phyloP scores from a whole-genome alignment of 2,888 invertebrate genomes.

The Hemaris fuciformis region DNA sequence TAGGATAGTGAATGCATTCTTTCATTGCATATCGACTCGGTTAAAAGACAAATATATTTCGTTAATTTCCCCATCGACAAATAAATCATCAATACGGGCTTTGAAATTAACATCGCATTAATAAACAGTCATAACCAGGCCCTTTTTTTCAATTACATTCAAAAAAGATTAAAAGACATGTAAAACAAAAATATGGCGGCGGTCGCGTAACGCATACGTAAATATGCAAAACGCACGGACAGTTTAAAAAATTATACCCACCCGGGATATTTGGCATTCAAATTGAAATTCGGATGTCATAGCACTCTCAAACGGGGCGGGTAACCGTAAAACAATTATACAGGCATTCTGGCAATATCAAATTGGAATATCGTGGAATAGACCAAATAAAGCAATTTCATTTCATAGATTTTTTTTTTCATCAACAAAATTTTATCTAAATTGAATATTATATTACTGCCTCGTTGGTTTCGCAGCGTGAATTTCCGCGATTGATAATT shows the following conservation, averaged over 20 bases:
- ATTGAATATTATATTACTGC: no score
- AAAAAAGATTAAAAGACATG: background rate
- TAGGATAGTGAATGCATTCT: no score
- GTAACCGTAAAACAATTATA: slow-evolving; percentile 53
- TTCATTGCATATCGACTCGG: no score
- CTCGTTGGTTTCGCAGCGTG: no score
- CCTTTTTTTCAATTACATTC: background rate
- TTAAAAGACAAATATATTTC: no score
- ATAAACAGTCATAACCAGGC: background rate
- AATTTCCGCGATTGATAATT: no score
- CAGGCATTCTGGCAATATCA: slow-evolving; percentile 37
- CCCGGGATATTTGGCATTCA: slow-evolving; percentile 33
- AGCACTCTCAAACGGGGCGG: slow-evolving; percentile 27
- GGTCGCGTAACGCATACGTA: slow-evolving; percentile 35
- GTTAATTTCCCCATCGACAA: no score
- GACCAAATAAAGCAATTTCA: no score
- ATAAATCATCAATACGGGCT: no score
- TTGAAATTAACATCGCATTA: no score
- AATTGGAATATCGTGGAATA: background rate
- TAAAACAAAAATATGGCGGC: slow-evolving; percentile 21
- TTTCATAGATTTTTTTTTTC: no score
- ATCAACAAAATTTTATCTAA: background rate
- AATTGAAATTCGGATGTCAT: slow-evolving; percentile 54
- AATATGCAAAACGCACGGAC: slow-evolving; percentile 51
- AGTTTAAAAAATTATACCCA: slow-evolving; percentile 42